Conservation (phyloP, 1,140 invertebrate genomes). For the Calosoma granatense region DNA sequence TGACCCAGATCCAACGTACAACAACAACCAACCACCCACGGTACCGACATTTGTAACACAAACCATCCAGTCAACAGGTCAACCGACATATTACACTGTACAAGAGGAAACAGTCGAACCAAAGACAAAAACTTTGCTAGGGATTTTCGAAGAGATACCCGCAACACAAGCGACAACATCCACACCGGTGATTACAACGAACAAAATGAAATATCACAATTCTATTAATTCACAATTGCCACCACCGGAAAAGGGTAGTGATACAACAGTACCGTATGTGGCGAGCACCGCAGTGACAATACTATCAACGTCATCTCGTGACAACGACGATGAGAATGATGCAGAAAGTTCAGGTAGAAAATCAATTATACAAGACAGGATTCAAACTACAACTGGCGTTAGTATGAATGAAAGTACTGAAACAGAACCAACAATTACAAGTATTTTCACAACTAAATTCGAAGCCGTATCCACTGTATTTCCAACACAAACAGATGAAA, state of each 20-base stretch:
- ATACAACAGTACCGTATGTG: conserved; percentile 24
- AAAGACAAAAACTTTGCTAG: conserved; percentile 15
- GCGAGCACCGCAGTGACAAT: conserved; percentile 13
- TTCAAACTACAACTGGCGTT: conserved; percentile 31
- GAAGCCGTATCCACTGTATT: too few relatives aligned
- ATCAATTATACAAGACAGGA: conserved; percentile 26
- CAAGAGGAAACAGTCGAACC: too few relatives aligned
- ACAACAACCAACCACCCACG: conserved; percentile 22
- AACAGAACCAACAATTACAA: too few relatives aligned
- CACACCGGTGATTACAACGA: conserved; percentile 9
- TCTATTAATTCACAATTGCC: conserved; percentile 30
- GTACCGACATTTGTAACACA: conserved; percentile 21
- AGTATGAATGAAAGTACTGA: too few relatives aligned
- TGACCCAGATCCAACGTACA: conserved; percentile 15
- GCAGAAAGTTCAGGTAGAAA: conserved; percentile 11
- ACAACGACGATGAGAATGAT: conserved; percentile 15
- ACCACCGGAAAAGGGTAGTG: conserved; percentile 20
- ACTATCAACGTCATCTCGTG: conserved; percentile 17
- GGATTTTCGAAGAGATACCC: conserved; percentile 12
- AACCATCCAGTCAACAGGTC: conserved; percentile 13
- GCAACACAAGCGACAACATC: conserved; percentile 10
- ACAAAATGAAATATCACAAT: conserved; percentile 22
- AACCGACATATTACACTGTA: conserved; percentile 3
- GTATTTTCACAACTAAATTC: too few relatives aligned
- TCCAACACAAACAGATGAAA: too few relatives aligned